These are phyloP conservation scores for Aspidapion aeneum DNA, from an alignment of 2,888 invertebrate genomes.

Conservation along the genomic window DNA sequence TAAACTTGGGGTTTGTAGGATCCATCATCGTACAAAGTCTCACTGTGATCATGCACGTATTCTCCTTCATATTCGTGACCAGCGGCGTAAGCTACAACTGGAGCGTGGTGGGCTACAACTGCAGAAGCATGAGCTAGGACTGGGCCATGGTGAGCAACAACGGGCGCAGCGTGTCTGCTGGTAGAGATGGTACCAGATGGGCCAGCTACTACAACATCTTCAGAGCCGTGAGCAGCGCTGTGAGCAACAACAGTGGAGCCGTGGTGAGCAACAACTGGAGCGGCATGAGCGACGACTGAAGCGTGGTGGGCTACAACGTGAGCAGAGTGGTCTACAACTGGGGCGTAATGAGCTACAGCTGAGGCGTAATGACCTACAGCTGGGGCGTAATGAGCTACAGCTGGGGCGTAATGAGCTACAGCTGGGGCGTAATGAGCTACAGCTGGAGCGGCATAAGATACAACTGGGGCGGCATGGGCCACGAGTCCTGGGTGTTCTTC, in stretches of 20 bases:
- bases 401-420: no score
- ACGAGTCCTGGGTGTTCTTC: slow-evolving; percentile 25
- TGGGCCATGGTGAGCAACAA: slow-evolving; percentile 6
- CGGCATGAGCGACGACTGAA: slow-evolving; percentile 12
- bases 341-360: slow-evolving; percentile 8
- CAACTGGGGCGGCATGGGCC: slow-evolving; percentile 24
- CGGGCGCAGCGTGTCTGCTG: slow-evolving; percentile 13
- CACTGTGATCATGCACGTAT: slow-evolving; percentile 27
- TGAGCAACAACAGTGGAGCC: slow-evolving; percentile 3
- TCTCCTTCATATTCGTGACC: slow-evolving; percentile 19
- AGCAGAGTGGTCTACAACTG: not conserved
- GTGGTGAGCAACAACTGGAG: slow-evolving; percentile 14
- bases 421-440: slow-evolving; percentile 18
- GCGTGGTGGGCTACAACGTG: slow-evolving; percentile 13
- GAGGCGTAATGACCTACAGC: slow-evolving; percentile 24
- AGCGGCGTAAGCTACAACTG: slow-evolving; percentile 7
- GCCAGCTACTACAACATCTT: slow-evolving; percentile 1
- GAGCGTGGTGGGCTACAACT: slow-evolving; percentile 7
- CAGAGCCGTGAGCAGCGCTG: slow-evolving; percentile 8
- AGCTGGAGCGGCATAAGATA: slow-evolving; percentile 23
- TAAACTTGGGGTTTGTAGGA: slow-evolving; percentile 29
- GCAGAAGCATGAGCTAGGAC: slow-evolving; percentile 5
- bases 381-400: slow-evolving; percentile 9
- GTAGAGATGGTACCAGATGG: not conserved
- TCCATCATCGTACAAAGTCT: slow-evolving; percentile 31